Conservation (phyloP, 1,140 invertebrate species). For the Sipha flava region DNA sequence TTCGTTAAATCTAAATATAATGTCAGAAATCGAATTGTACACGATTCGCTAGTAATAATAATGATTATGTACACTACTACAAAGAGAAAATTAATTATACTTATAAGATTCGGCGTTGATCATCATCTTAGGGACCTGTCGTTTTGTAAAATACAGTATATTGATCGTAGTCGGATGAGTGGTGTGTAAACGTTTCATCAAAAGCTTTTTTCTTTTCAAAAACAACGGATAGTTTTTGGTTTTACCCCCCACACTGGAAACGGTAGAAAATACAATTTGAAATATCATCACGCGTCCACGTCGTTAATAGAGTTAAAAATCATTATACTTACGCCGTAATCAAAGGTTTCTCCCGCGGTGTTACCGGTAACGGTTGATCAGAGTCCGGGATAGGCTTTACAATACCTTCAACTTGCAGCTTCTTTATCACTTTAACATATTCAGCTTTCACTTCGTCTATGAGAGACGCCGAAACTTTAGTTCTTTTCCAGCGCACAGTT, state of each 20-base stretch:
- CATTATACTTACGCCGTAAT: neutral
- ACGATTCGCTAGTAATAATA: too few relatives aligned
- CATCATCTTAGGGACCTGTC: slow-evolving; percentile 27
- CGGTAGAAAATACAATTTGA: neutral
- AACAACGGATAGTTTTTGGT: slow-evolving; percentile 19
- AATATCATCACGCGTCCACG: too few relatives aligned
- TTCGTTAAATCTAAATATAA: neutral
- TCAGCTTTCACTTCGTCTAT: slow-evolving; percentile 14
- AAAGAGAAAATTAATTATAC: neutral
- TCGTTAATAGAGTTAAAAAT: neutral
- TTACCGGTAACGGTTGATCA: neutral
- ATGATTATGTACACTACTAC: neutral
- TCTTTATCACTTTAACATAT: slow-evolving; percentile 1
- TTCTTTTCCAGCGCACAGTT: neutral
- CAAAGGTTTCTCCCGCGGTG: neutral
- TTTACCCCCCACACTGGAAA: slow-evolving; percentile 27
- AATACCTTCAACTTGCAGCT: slow-evolving; percentile 9
- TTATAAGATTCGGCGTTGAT: slow-evolving; percentile 20
- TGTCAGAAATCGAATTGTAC: neutral
- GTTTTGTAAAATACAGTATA: slow-evolving; percentile 10
- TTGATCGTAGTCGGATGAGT: slow-evolving; percentile 31
- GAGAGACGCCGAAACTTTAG: neutral
- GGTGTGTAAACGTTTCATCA: slow-evolving; percentile 18
- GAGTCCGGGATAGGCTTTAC: neutral
- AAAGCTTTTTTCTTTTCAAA: slow-evolving; percentile 23